These are phyloP conservation scores for Caenorhabditis japonica DNA, from an alignment of 2,888 invertebrate species.

Conservation along the genomic window DNA sequence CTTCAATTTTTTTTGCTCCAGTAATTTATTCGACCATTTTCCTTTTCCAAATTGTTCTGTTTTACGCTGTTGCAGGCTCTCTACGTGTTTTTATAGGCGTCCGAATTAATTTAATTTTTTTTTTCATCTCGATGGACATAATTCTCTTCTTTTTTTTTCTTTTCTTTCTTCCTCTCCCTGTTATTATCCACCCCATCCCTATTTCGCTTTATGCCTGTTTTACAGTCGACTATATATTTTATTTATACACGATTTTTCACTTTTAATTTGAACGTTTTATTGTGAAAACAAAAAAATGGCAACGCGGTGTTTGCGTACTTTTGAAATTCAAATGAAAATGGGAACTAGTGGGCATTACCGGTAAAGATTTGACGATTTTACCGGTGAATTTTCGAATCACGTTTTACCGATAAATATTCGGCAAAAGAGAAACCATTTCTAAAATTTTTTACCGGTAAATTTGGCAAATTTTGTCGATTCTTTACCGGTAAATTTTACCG, in stretches of 20 bases:
- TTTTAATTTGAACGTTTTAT: conserved; percentile 5
- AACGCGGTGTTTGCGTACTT: too few species aligned
- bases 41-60: conserved; percentile 32
- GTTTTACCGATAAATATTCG: too few species aligned
- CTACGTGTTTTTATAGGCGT: conserved; percentile 38
- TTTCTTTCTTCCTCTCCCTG: conserved; percentile 14
- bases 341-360: too few species aligned
- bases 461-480: too few species aligned
- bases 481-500: too few species aligned
- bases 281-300: too few species aligned
- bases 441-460: too few species aligned
- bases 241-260: conserved; percentile 25
- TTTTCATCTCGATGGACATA: conserved; percentile 40
- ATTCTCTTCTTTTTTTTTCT: conserved; percentile 25
- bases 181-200: conserved; percentile 24
- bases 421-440: too few species aligned
- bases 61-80: conserved; percentile 40
- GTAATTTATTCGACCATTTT: conserved; percentile 33
- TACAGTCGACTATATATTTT: conserved; percentile 22
- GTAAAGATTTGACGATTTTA: too few species aligned
- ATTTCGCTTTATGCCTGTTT: conserved; percentile 46
- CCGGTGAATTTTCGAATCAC: too few species aligned
- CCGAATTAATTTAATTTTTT: conserved; percentile 15
- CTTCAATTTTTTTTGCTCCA: conserved; percentile 22
- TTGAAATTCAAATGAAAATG: too few species aligned